phyloP scores from a whole-genome alignment of 2,888 invertebrate genomes.

The Allacma fusca region DNA sequence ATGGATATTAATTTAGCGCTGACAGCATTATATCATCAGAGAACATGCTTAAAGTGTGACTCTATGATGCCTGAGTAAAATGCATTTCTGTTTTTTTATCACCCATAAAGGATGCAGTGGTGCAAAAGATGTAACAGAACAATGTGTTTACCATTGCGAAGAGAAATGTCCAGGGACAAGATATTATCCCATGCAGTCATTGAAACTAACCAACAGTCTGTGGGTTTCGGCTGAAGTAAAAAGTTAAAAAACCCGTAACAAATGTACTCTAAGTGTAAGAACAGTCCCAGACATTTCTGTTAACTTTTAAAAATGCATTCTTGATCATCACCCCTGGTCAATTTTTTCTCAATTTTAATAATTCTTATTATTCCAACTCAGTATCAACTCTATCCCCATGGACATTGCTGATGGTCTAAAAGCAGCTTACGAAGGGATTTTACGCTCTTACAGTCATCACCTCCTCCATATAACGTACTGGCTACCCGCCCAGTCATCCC shows the following conservation, averaged over 20 bases:
- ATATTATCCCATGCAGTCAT: slow-evolving; percentile 98
- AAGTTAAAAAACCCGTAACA: slow-evolving; percentile 90
- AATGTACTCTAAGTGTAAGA: slow-evolving; percentile 78
- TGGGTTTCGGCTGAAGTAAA: slow-evolving; percentile 97
- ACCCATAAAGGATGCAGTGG: slow-evolving; percentile 77
- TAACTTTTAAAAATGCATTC: not conserved
- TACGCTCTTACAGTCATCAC: slow-evolving; percentile 11
- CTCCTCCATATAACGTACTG: no score
- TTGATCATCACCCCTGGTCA: slow-evolving; percentile 13
- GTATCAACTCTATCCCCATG: slow-evolving; percentile 89
- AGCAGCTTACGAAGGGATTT: slow-evolving; percentile 86
- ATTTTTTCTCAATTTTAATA: slow-evolving; percentile 5
- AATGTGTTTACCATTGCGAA: slow-evolving; percentile 99
- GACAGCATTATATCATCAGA: no score
- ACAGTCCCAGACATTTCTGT: slow-evolving; percentile 31
- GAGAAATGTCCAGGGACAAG: slow-evolving; percentile 97
- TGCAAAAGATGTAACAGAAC: slow-evolving; percentile 92
- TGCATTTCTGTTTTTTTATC: no score
- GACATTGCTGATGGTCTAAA: slow-evolving; percentile 92
- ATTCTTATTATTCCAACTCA: slow-evolving; percentile 69
- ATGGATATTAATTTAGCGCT: not conserved
- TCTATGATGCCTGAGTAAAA: no score
- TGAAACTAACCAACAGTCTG: slow-evolving; percentile 95
- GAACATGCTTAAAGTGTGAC: no score
- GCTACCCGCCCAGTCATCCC: no score